Conservation (phyloP, 53 echinoderm and acorn worm genomes). For the Hippasteria phrygiana region DNA sequence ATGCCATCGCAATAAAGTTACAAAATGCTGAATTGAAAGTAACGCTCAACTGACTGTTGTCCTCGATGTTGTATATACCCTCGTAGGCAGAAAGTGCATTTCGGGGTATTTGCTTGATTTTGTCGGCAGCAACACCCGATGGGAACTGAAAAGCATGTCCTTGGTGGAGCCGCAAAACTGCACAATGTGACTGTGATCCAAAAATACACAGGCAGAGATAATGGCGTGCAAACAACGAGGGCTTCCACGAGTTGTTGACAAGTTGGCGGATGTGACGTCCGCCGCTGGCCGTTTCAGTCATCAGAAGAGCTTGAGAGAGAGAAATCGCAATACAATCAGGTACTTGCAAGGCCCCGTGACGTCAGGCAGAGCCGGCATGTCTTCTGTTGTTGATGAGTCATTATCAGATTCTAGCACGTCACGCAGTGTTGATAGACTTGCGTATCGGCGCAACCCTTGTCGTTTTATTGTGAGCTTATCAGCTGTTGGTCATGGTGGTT, state of each 20-base stretch:
- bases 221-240: slow-evolving; percentile 2
- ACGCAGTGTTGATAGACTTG: neutral
- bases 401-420: neutral
- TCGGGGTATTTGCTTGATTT: neutral
- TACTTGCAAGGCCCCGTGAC: slow-evolving; percentile 8
- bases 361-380: slow-evolving; percentile 14
- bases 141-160: neutral
- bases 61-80: neutral
- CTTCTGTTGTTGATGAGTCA: slow-evolving; percentile 1
- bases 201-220: neutral
- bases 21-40: no score
- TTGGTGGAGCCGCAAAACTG: neutral
- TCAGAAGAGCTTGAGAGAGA: neutral
- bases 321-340: neutral
- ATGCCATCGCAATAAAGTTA: neutral
- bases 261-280: slow-evolving; percentile 48
- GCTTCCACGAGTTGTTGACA: slow-evolving; percentile 20
- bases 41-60: neutral
- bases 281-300: neutral
- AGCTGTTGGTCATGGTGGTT: neutral
- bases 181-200: neutral
- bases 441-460: no score
- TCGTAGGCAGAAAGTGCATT: neutral
- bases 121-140: neutral
- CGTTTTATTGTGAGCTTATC: neutral